Conservation (phyloP, 1,140 invertebrate genomes). For the Zaprionus taronus region DNA sequence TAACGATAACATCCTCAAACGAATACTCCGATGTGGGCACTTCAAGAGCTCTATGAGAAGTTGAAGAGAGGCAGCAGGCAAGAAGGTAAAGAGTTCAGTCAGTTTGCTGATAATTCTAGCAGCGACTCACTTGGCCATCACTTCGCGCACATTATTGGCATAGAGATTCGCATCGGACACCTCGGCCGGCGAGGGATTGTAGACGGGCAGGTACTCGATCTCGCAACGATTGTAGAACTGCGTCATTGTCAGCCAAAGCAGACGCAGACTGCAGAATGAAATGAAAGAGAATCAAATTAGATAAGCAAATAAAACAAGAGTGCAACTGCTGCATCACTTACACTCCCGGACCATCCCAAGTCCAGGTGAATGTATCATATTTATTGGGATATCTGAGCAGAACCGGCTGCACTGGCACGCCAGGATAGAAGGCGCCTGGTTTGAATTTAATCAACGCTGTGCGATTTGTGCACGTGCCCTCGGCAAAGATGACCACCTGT, state of each 20-base stretch:
- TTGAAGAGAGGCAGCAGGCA: conserved; percentile 2
- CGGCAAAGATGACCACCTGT: conserved; percentile 97
- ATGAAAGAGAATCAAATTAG: conserved; percentile 15
- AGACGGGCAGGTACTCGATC: conserved; percentile 97
- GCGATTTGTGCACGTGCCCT: conserved; percentile 98
- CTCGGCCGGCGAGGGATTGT: conserved; percentile 94
- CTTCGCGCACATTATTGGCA: conserved; percentile 94
- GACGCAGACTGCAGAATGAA: conserved; percentile 54
- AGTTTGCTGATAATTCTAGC: too few species aligned
- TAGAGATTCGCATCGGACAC: conserved; percentile 94
- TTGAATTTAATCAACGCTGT: conserved; percentile 98
- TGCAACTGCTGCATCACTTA: conserved; percentile 86
- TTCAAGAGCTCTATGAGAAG: conserved; percentile 88
- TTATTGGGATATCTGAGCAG: conserved; percentile 96
- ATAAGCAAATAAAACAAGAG: neutral
- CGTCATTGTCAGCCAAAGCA: conserved; percentile 95
- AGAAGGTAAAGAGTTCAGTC: neutral
- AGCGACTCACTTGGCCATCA: conserved; percentile 94
- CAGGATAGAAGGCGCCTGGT: conserved; percentile 95
- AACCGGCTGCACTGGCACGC: conserved; percentile 97
- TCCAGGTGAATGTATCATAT: conserved; percentile 97
- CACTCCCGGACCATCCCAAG: conserved; percentile 98
- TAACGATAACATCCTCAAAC: conserved; percentile 95
- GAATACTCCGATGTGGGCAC: conserved; percentile 96
- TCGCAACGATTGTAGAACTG: conserved; percentile 96